A percentile compares a stretch with the other conserved stretches of the same genome.
Evolutionary conservation across 2,888 invertebrate genomes (phyloP).

Genomic region (Epinotia brunnichana): DNA sequence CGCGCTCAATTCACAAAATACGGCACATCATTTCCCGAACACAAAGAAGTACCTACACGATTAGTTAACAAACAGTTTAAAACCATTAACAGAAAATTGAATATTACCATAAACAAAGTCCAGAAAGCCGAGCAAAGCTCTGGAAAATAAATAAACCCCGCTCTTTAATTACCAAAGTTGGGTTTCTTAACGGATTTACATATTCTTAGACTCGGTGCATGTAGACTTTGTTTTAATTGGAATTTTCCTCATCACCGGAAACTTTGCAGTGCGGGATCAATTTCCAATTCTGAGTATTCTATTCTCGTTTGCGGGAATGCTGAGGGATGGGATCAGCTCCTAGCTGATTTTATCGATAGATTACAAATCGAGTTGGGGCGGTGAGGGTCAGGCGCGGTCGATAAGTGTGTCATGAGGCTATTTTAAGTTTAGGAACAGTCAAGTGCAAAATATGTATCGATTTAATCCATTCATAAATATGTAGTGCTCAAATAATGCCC

Average conservation of each 20-base stretch:
- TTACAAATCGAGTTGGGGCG: not conserved
- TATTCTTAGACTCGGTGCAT: constrained; percentile 58
- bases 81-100: not conserved
- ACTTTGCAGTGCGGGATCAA: constrained; percentile 66
- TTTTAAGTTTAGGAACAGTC: no score
- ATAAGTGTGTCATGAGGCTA: no score
- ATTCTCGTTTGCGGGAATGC: constrained; percentile 56
- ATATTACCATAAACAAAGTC: not conserved
- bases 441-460: no score
- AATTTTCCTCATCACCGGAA: constrained; percentile 65
- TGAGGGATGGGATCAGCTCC: constrained; percentile 48
- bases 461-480: no score
- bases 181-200: constrained; percentile 51
- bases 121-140: constrained; percentile 11
- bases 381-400: no score
- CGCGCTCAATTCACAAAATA: no score
- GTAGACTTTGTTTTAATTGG: constrained; percentile 70
- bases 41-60: not conserved
- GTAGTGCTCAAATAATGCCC: no score
- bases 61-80: not conserved
- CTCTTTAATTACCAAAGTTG: constrained; percentile 39
- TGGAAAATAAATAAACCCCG: constrained; percentile 15
- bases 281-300: constrained; percentile 74
- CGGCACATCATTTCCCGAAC: no score
- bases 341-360: constrained; percentile 36